Evolutionary conservation across 1,140 invertebrate genomes (phyloP).

Genomic region (Holcopasites calliopsidis): DNA sequence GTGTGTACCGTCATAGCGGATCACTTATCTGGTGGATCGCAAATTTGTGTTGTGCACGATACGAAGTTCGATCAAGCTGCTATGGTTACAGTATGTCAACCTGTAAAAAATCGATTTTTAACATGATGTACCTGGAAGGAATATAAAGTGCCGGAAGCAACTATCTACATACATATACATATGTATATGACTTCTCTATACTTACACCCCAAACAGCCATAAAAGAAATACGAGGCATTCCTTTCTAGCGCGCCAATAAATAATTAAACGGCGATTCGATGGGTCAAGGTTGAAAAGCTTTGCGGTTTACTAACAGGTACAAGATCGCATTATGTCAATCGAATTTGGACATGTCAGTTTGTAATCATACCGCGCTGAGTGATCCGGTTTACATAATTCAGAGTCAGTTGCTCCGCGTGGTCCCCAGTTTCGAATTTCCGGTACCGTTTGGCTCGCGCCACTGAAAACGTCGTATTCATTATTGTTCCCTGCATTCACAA

Average conservation of each 20-base stretch:
- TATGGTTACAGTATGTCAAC: slow-evolving; percentile 70
- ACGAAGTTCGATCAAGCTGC: slow-evolving; percentile 63
- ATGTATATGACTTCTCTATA: neutral
- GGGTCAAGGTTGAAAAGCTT: slow-evolving; percentile 49
- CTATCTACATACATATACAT: no score
- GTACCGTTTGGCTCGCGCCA: neutral
- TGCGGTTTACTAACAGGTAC: slow-evolving; percentile 37
- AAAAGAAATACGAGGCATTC: neutral
- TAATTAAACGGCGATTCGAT: slow-evolving; percentile 33
- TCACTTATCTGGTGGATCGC: slow-evolving; percentile 6
- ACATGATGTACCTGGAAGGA: slow-evolving; percentile 27
- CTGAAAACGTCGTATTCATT: neutral
- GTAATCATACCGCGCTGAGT: slow-evolving; percentile 43
- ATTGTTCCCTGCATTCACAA: neutral
- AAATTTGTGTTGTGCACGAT: neutral
- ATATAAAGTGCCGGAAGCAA: slow-evolving; percentile 31
- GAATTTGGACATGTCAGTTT: slow-evolving; percentile 39
- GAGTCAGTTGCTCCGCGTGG: neutral
- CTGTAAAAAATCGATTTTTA: slow-evolving; percentile 67
- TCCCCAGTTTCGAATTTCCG: neutral
- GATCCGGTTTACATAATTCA: neutral
- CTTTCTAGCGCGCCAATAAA: slow-evolving; percentile 27
- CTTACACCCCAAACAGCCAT: no score
- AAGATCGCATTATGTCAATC: slow-evolving; percentile 44
- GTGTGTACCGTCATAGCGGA: neutral